These are phyloP conservation scores for Cirrhinus mrigala DNA, from an alignment of 2,797 vertebrate species.

Conservation along the genomic window DNA sequence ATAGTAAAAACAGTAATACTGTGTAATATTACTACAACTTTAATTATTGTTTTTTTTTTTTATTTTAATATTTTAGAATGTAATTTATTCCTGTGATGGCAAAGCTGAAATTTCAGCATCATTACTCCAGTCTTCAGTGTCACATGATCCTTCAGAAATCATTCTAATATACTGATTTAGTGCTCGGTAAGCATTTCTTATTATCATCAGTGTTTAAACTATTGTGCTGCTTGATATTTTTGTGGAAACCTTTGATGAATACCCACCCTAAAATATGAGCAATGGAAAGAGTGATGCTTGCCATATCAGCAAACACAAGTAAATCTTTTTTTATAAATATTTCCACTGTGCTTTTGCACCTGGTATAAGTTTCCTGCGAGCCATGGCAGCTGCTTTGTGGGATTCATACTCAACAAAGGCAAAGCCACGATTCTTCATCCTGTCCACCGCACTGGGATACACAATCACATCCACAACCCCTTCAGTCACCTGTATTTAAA, in stretches of 20 bases:
- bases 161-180: background rate
- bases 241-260: background rate
- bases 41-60: too few species aligned
- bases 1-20: too few species aligned
- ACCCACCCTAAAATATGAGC: background rate
- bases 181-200: background rate
- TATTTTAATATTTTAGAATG: too few species aligned
- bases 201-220: background rate
- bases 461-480: slow-evolving; percentile 94
- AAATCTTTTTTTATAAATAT: background rate
- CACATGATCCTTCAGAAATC: too few species aligned
- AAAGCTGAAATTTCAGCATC: background rate
- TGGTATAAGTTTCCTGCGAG: slow-evolving; percentile 89
- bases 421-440: slow-evolving; percentile 91
- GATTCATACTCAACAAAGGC: slow-evolving; percentile 95
- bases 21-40: background rate
- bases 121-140: background rate
- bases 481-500: slow-evolving; percentile 83
- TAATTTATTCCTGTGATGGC: background rate
- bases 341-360: slow-evolving; percentile 73
- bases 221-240: background rate
- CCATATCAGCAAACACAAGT: background rate
- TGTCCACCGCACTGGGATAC: slow-evolving; percentile 85
- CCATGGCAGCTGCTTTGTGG: slow-evolving; percentile 95
- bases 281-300: background rate